phyloP scores from a whole-genome alignment of 2,888 invertebrate species.

The Bruchidius siliquastri region DNA sequence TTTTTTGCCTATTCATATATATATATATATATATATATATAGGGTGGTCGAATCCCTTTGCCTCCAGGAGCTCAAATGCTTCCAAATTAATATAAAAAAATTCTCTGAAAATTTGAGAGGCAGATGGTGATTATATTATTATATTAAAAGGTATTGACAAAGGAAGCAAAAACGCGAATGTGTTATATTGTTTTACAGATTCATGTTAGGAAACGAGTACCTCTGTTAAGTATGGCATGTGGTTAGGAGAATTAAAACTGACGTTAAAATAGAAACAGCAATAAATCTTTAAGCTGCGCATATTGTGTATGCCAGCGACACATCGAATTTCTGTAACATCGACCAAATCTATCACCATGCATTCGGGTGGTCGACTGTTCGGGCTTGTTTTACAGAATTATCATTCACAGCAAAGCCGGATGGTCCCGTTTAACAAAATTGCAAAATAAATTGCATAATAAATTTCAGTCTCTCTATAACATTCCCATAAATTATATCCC shows the following conservation, averaged over 20 bases:
- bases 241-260: not conserved
- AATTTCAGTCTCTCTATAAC: not conserved
- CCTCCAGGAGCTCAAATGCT: too few species aligned
- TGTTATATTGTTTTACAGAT: too few species aligned
- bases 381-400: not conserved
- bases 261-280: not conserved
- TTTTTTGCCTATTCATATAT: too few species aligned
- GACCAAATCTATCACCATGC: not conserved
- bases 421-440: not conserved
- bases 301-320: not conserved
- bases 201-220: too few species aligned
- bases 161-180: too few species aligned
- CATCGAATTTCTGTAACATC: not conserved
- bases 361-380: not conserved
- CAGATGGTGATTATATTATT: too few species aligned
- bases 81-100: too few species aligned
- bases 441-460: not conserved
- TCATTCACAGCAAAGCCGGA: not conserved
- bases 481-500: not conserved
- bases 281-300: not conserved
- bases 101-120: too few species aligned
- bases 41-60: too few species aligned
- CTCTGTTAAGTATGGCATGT: not conserved
- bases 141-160: too few species aligned
- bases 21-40: too few species aligned